phyloP scores from a whole-genome alignment of 2,113 vertebrate genomes.

The Oreotrochilus melanogaster region DNA sequence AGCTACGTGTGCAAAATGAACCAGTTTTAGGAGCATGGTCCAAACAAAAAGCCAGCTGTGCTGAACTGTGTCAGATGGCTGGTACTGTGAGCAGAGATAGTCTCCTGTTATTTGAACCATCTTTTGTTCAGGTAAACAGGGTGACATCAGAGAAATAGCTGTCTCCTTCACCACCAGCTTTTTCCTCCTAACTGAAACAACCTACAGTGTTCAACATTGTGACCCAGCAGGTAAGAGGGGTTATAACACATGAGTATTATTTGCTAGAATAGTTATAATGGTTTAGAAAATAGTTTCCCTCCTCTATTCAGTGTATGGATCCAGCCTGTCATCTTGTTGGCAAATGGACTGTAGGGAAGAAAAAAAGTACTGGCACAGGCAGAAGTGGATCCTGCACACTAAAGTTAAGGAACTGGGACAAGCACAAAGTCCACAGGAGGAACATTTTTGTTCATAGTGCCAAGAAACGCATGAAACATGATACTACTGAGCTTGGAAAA shows the following conservation, averaged over 20 bases:
- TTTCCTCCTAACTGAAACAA: neutral
- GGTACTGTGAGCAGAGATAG: neutral
- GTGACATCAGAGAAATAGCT: neutral
- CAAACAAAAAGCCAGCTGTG: neutral
- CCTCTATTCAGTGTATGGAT: neutral
- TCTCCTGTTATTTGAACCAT: neutral
- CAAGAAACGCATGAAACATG: neutral
- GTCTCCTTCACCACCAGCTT: neutral
- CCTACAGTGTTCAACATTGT: neutral
- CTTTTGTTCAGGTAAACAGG: neutral
- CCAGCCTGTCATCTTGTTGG: neutral
- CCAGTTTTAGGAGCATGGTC: neutral
- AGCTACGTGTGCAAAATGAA: neutral
- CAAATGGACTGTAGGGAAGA: neutral
- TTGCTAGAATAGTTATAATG: neutral
- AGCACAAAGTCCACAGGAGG: neutral
- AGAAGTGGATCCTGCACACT: neutral
- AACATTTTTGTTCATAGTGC: neutral
- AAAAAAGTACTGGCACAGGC: neutral
- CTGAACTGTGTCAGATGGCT: neutral
- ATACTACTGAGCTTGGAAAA: conserved; percentile 11
- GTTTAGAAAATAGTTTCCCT: neutral
- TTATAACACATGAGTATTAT: neutral
- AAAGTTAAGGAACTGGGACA: neutral
- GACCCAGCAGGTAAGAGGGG: neutral